Evolutionary conservation across 2,888 invertebrate genomes (phyloP), one percentile per base, ranked within the genome.

Genomic region (Pristionchus maxplancki): DNA sequence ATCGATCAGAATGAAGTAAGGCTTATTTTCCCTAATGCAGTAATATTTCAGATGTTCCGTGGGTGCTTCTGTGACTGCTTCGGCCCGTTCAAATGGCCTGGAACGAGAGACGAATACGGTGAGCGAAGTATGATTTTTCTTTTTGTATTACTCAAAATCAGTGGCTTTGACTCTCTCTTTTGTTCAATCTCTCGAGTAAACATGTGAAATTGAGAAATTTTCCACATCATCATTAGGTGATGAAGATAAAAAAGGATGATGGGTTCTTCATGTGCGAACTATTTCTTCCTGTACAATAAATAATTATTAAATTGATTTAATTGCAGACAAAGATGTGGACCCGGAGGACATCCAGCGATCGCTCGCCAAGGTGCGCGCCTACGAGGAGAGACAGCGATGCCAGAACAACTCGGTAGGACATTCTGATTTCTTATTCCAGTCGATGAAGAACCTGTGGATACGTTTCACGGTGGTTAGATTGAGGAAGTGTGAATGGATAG

Each of bases 61-160:
- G 91, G 92, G 37, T 91, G 91, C 84, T 92, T 91, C 89, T 92
- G 92, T 88, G 92, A 92, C 84, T 91, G 91, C 74, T 91, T 92
- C 85, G 92, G 92, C 5, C 91, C 91, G 0, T 88, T 90, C 71
- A 74, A 83, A 11, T 74, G 87, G 58, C 88, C 89, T 1, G 81
- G 89, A 8, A 88, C 91, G n/a, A 81, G 87, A 44, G 92, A 92
- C 64, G 89, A 90, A 17, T 90, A 91, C 85, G 92, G 85, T 85
- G 50, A 31, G 85, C 24, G 31, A 50, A 50, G 37, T 48, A 50
- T 50, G n/a, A 48, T 15, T 34, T 34, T 37, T 4, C 20, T 44
- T 48, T 48, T 44, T 81, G 74, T 28, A 28, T 44, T 78, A 11
- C 48, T 24, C 17, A 28, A 64, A 64, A 20, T n/a, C n/a, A n/a